Evolutionary conservation across 2,888 invertebrate genomes (phyloP).

Genomic region (Allolobophora icterica): DNA sequence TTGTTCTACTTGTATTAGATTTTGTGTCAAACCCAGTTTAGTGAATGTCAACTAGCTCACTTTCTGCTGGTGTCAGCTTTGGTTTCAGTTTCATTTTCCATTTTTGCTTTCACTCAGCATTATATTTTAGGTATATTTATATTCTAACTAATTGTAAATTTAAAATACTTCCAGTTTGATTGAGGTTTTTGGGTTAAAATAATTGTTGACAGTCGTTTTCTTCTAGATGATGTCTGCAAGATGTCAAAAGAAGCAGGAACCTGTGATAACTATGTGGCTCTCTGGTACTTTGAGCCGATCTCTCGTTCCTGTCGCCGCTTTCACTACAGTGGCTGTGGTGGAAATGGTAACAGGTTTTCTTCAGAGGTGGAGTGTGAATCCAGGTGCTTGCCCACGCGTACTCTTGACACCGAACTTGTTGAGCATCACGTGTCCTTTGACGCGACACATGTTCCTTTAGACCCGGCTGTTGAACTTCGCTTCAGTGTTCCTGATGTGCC

Average conservation of each 20-base stretch:
- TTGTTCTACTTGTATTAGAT: background rate
- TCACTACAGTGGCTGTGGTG: constrained; percentile 87
- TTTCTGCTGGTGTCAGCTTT: background rate
- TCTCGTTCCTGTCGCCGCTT: constrained; percentile 71
- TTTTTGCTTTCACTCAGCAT: background rate
- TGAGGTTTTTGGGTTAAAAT: background rate
- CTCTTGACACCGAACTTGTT: background rate
- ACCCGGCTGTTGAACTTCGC: background rate
- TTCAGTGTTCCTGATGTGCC: background rate
- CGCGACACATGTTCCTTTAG: background rate
- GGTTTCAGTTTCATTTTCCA: background rate
- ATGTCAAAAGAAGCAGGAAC: constrained; percentile 42
- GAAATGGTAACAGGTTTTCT: constrained; percentile 86
- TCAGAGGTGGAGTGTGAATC: constrained; percentile 60
- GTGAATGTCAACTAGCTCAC: background rate
- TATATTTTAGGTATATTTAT: background rate
- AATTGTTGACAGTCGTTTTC: background rate
- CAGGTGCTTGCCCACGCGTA: constrained; percentile 2
- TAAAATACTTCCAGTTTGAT: background rate
- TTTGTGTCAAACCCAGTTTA: background rate
- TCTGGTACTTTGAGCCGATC: constrained; percentile 46
- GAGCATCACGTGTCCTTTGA: background rate
- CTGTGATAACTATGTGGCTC: constrained; percentile 40
- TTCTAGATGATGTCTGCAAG: constrained; percentile 37
- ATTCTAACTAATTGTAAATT: background rate